Evolutionary conservation across 2,113 vertebrate genomes (phyloP), one percentile per base, ranked within the genome.

Genomic region (Oenanthe oenanthe): DNA sequence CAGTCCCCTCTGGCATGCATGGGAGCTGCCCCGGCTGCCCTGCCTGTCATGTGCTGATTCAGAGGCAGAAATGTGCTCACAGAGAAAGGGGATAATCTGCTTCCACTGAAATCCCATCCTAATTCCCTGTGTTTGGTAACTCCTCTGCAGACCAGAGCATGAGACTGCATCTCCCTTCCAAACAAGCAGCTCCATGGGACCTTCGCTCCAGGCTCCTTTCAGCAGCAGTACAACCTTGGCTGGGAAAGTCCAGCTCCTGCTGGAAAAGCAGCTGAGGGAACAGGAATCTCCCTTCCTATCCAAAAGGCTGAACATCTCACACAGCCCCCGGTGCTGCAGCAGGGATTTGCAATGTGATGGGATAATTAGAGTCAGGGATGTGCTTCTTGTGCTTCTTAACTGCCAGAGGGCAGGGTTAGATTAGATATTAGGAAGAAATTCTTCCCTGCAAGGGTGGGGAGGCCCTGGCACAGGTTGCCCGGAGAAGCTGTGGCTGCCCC

Each of bases 21-120:
- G 9, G 56, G 70, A 88, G 75, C 75, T 85, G 88, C 68, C 38
- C 51, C 3, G 0, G 48, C 68, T 61, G 53, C 62, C 67, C 60
- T 86, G 62, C 29, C 73, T 58, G 67, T 60, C 77, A 26, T 63
- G 80, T 43, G 89, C 80, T 78, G 80, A 85, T 94, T 76, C 7
- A 5, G 61, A 60, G 68, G 89, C 77, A 92, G 80, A 83, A 92
- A 81, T 36, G 68, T 24, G 73, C 86, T 88, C 79, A 14, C 87
- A 85, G 56, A 92, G 83, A 88, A 89, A 76, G 0, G 8, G 86
- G 94, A 92, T 86, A 89, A 95, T 87, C 65, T 5, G 10, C 72
- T 88, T 58, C 60, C 72, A 57, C 34, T 70, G 80, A 89, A 91
- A 93, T 74, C 85, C 68, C 79, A 92, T 80, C 91, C 76, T 92